Base-by-base conservation (phyloP, 2,888 invertebrate genomes). In the Geotrupes spiniger region DNA sequence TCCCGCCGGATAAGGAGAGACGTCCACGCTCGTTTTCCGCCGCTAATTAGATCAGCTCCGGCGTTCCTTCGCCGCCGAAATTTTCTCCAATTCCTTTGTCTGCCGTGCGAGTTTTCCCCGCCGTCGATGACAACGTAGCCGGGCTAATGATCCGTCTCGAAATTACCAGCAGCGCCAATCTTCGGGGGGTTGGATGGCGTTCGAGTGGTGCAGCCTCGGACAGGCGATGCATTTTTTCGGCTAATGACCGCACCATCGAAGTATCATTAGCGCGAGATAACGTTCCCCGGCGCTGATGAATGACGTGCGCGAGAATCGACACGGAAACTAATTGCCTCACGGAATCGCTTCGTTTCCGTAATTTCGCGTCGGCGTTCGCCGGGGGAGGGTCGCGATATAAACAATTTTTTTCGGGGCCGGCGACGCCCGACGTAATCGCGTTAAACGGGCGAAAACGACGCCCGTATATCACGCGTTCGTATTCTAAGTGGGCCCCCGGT, bases 401-500 rank as follows among this genome's bases (percentile, higher is more conserved):
- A n/a, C n/a, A n/a, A n/a, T n/a, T n/a, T n/a, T n/a, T n/a, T n/a
- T n/a, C n/a, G n/a, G n/a, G n/a, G n/a, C n/a, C n/a, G n/a, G n/a
- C n/a, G n/a, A n/a, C n/a, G n/a, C n/a, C n/a, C n/a, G n/a, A 21
- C 21, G 21, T 33, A 33, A 33, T 33, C 33, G 33, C 10, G 61
- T 64, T 65, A 65, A 63, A 63, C 55, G 58, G 51, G 56, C 58
- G 60, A 61, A 64, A 65, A 62, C 57, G 60, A 47, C 46, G 51
- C 10, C 61, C 56, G 61, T 66, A 58, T 62, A 63, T 65, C 65
- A 67, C 59, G 62, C 63, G 64, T 66, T 67, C 65, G 66, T 67
- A 67, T 63, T 64, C 62, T 65, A 65, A 67, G 63, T 65, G 65
- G 63, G n/a, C n/a, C n/a, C n/a, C 48, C 54, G 58, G 56, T 58